Evolutionary conservation across 2,797 vertebrate species (phyloP).

Genomic region (Lithobates pipiens): DNA sequence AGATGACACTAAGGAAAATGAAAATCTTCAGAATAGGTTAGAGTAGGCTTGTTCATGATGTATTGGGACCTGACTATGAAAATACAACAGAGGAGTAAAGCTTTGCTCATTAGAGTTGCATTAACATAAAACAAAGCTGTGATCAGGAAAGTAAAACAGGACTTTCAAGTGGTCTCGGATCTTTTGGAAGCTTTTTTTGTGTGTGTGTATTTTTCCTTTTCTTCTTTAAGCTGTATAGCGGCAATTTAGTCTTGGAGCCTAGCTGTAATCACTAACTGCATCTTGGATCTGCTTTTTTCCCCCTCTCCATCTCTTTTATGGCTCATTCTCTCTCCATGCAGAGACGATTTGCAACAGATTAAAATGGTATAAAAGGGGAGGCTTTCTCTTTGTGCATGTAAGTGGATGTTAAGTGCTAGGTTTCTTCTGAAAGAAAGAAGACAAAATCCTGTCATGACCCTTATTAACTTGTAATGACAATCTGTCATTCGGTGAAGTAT

Average conservation of each 20-base stretch:
- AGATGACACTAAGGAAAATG: constrained; percentile 28
- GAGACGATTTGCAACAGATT: constrained; percentile 59
- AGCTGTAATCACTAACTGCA: constrained; percentile 57
- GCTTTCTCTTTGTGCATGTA: constrained; percentile 55
- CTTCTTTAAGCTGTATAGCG: constrained; percentile 39
- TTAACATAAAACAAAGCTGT: constrained; percentile 60
- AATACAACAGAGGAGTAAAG: constrained; percentile 24
- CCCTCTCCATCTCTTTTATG: constrained; percentile 56
- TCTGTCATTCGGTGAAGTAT: constrained; percentile 30
- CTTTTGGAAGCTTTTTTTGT: constrained; percentile 36
- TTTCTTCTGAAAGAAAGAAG: constrained; percentile 52
- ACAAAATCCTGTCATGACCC: constrained; percentile 47
- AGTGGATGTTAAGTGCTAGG: constrained; percentile 57
- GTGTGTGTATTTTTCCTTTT: constrained; percentile 22
- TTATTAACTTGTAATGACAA: constrained; percentile 35
- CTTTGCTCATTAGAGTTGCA: constrained; percentile 46
- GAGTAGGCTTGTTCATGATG: not conserved
- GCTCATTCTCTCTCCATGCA: constrained; percentile 53
- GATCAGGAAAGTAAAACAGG: constrained; percentile 56
- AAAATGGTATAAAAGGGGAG: constrained; percentile 55
- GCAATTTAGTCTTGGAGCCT: constrained; percentile 51
- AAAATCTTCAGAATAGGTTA: constrained; percentile 27
- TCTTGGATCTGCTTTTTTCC: constrained; percentile 41
- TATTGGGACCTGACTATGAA: constrained; percentile 23
- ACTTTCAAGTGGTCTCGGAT: constrained; percentile 48